These are phyloP conservation scores for Acrobasis suavella DNA, from an alignment of 2,888 invertebrate species.

Conservation along the genomic window DNA sequence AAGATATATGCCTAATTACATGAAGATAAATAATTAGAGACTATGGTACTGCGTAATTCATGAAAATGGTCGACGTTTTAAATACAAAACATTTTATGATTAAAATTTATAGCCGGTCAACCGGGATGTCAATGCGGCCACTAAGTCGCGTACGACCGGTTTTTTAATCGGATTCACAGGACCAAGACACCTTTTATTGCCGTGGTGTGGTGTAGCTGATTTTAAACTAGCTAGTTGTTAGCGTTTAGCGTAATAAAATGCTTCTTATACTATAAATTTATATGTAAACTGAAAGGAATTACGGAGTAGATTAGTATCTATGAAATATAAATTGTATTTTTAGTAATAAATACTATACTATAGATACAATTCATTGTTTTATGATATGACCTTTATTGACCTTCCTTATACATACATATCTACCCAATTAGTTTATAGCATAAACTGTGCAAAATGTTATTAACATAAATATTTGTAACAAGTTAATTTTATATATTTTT, in stretches of 20 bases:
- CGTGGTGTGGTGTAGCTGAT: conserved; percentile 2
- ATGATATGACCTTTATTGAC: too few species aligned
- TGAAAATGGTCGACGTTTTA: conserved; percentile 18
- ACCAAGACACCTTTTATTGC: conserved; percentile 17
- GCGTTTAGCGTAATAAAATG: not conserved
- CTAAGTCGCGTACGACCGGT: conserved; percentile 17
- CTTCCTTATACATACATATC: too few species aligned
- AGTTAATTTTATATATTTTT: too few species aligned
- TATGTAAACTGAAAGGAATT: too few species aligned
- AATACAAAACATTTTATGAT: conserved; percentile 20
- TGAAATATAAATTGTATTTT: too few species aligned
- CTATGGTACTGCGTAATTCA: conserved; percentile 6
- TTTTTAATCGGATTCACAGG: conserved; percentile 19
- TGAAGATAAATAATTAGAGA: conserved; percentile 18
- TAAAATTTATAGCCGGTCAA: conserved; percentile 16
- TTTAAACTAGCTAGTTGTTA: conserved; percentile 13
- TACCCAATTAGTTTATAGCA: too few species aligned
- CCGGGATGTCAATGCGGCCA: conserved; percentile 16
- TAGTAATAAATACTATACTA: too few species aligned
- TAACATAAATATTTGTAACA: too few species aligned
- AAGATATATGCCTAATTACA: conserved; percentile 19
- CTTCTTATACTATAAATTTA: too few species aligned
- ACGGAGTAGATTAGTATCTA: too few species aligned
- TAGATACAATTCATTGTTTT: too few species aligned
- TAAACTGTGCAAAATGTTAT: too few species aligned